A percentile compares a stretch with the other conserved stretches of the same genome.
These are phyloP conservation scores for Esox niger DNA, from an alignment of 2,113 vertebrate species.

Conservation along the genomic window DNA sequence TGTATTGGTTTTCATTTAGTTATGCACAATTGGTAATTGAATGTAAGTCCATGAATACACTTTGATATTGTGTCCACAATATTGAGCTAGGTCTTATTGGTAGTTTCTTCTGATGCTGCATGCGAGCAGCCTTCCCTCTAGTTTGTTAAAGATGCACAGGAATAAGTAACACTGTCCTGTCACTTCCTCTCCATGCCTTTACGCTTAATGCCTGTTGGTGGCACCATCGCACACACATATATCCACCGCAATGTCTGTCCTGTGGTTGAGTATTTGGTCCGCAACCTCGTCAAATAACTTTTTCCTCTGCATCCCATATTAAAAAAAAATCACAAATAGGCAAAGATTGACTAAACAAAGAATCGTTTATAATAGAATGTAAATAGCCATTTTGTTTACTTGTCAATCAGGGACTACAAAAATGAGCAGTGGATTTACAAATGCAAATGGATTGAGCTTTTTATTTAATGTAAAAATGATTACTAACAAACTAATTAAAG, in stretches of 20 bases:
- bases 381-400: slow-evolving; percentile 6
- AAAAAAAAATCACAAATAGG: slow-evolving; percentile 13
- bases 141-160: neutral
- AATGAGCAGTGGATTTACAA: slow-evolving; percentile 6
- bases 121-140: neutral
- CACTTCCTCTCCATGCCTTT: neutral
- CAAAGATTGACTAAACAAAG: slow-evolving; percentile 12
- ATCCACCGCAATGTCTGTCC: neutral
- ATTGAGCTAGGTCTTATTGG: neutral
- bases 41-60: neutral
- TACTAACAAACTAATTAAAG: slow-evolving; percentile 26
- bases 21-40: neutral
- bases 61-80: neutral
- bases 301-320: neutral
- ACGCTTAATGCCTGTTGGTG: slow-evolving; percentile 38
- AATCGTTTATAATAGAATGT: slow-evolving; percentile 7
- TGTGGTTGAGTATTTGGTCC: neutral
- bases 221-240: slow-evolving; percentile 43
- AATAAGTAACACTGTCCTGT: neutral
- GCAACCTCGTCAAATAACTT: neutral
- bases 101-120: neutral
- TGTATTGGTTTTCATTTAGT: neutral
- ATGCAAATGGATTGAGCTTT: slow-evolving; percentile 17
- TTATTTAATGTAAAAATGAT: slow-evolving; percentile 22
- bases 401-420: slow-evolving; percentile 11